phyloP scores from a whole-genome alignment of 2,797 vertebrate species.

The Trichosurus vulpecula region DNA sequence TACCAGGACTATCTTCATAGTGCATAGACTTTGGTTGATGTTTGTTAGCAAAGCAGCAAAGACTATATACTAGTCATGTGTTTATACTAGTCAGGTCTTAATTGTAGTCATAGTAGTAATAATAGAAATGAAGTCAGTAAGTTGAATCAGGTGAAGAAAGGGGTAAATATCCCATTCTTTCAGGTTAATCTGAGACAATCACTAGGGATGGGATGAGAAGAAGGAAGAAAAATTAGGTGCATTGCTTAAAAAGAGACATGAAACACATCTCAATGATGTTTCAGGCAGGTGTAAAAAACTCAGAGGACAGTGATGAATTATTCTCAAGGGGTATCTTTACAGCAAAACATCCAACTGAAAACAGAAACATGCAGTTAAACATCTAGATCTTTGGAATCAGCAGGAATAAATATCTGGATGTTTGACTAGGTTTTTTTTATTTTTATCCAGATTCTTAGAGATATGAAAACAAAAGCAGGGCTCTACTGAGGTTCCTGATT shows the following conservation, averaged over 20 bases:
- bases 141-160: not conserved
- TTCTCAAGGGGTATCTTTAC: accelerated
- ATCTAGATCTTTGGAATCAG: not conserved
- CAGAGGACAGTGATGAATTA: not conserved
- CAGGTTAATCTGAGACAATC: not conserved
- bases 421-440: not conserved
- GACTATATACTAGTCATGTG: not conserved
- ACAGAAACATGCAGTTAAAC: not conserved
- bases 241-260: not conserved
- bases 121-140: not conserved
- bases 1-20: not conserved
- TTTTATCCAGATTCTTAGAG: not conserved
- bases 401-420: not conserved
- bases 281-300: not conserved
- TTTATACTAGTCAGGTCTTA: not conserved
- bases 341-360: not conserved
- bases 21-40: not conserved
- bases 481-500: not conserved
- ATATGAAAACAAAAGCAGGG: not conserved
- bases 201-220: not conserved
- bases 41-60: not conserved
- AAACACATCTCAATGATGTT: not conserved
- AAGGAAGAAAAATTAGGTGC: not conserved
- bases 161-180: not conserved
- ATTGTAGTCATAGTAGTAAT: not conserved